These are phyloP conservation scores for Sinohyriopsis cumingii DNA, from an alignment of 2,888 invertebrate species.

Conservation along the genomic window DNA sequence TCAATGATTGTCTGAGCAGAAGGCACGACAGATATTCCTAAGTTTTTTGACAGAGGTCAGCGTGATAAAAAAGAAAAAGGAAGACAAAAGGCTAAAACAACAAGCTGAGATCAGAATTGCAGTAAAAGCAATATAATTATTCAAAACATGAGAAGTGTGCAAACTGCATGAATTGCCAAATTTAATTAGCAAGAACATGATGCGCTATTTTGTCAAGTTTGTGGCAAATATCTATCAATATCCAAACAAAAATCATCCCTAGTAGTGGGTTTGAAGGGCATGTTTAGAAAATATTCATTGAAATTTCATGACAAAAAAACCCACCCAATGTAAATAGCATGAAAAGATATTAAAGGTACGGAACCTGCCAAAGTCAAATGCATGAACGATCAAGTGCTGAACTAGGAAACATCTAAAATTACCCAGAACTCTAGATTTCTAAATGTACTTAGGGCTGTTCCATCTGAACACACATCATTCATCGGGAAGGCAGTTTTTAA, in stretches of 20 bases:
- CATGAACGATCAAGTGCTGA: slow-evolving; percentile 1
- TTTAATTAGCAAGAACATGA: no score
- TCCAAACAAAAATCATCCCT: slow-evolving; percentile 8
- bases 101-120: no score
- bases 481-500: slow-evolving; percentile 9
- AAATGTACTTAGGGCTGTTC: slow-evolving; percentile 16
- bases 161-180: no score
- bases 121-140: no score
- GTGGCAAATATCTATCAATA: slow-evolving; percentile 4
- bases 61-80: no score
- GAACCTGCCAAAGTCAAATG: slow-evolving; percentile 7
- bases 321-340: slow-evolving; percentile 8
- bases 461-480: no score
- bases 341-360: slow-evolving; percentile 11
- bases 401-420: slow-evolving; percentile 5
- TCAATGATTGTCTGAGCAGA: no score
- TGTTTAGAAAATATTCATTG: slow-evolving; percentile 13
- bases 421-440: slow-evolving; percentile 15
- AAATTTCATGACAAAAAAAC: slow-evolving; percentile 19
- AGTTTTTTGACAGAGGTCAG: no score
- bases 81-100: no score
- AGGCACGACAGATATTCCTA: no score
- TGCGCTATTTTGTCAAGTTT: slow-evolving; percentile 7
- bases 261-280: slow-evolving; percentile 7
- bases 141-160: no score